Evolutionary conservation across 1,140 invertebrate genomes (phyloP), one percentile per base, ranked within the genome.

Genomic region (Ips nitidus): DNA sequence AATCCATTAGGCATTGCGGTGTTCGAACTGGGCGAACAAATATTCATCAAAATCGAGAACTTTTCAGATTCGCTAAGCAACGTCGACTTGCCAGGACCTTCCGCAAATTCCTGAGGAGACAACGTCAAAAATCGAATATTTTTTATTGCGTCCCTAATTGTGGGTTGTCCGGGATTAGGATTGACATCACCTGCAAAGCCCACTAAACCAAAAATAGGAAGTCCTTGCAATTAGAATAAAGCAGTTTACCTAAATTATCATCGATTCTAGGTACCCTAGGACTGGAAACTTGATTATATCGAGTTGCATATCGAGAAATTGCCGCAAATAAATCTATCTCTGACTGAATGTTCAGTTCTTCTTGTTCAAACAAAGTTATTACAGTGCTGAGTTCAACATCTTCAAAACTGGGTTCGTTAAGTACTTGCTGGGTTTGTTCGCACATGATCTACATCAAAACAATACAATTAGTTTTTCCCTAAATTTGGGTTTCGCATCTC

Each of bases 1-100:
- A 92, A 91, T 4, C 88, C 88, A 58, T 85, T 82, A 0, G 91
- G 91, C 84, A 92, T 87, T 5, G 88, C 81, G 64, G 86, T 83
- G 58, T 86, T 86, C 4, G 85, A 85, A 47, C 76, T 81, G 3
- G 83, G 84, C 3, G 89, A 89, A 1, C 90, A 87, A 66, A 93
- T 91, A 78, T 93, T 92, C 86, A 93, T 91, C 1, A 94, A 81
- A 55, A 94, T 88, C 1, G 89, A 86, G 73, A 92, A 88, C n/a
- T 89, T 88, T 78, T 94, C 92, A 7, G 90, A 84, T 78, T 89
- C 86, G 0, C 86, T 86, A 6, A 94, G 82, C 1, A 94, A 79
- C 41, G 84, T 82, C 1, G 91, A 92, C 36, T 86, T 83, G 0
- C 89, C 91, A 2, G 91, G 89, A 0, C 90, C 90, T 73, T 89